Base-by-base conservation (phyloP, 2,113 vertebrate species). In the Sylvia atricapilla region DNA sequence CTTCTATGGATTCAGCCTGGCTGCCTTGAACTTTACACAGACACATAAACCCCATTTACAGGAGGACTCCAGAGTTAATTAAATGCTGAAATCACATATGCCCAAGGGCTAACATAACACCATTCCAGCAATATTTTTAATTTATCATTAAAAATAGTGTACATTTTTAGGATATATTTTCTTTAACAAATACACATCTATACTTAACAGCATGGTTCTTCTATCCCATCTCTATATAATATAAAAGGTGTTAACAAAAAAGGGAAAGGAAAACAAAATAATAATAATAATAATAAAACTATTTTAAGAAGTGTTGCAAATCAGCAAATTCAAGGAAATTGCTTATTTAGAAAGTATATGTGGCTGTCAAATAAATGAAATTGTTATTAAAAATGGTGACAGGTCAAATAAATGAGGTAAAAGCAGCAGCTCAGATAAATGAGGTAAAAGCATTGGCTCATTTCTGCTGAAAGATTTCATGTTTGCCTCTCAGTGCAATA, bases 1-100 rank as follows among this genome's bases (percentile, higher is more conserved):
- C 85, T 92, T 84, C 85, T 94, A 37, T 43, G 81, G 84, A 94
- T 96, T 97, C 93, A 94, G 79, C 55, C 69, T 89, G 86, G 41
- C 78, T 92, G 79, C 90, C 96, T 95, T 97, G 97, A 97, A 97
- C 95, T 96, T 97, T 90, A 90, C 44, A n/a, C 91, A 96, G 91
- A 81, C 79, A 81, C 19, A 67, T 87, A 96, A 94, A 56, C 80
- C 86, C 67, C 53, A 43, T 93, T 97, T 96, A 94, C 84, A 90
- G 90, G 77, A 96, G 33, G 55, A 98, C 96, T 97, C 96, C 79
- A 89, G 84, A 97, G 77, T 98, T 97, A 98, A 98, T 98, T 97
- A 98, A 97, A 97, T 79, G 68, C 82, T 89, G 92, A 95, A 98
- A 97, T 95, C 80, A 21, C 53, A 41, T 94, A 81, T 56, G 70